Evolutionary conservation across 2,888 invertebrate genomes (phyloP), one percentile per base, ranked within the genome.

Genomic region (Spialia ferax): DNA sequence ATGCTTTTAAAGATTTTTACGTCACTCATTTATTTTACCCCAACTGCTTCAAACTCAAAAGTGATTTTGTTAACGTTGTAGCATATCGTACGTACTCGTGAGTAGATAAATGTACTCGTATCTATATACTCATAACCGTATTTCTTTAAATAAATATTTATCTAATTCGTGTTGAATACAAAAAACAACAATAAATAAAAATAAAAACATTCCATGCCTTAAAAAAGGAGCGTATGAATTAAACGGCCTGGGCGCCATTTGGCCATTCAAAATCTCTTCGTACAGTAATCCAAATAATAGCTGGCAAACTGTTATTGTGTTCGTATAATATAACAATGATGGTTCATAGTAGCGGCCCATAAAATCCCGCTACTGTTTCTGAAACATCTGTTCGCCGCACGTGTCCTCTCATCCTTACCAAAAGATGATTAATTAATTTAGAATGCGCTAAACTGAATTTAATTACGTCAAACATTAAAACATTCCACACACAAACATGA

Each of bases 401-500:
- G 64, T 65, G 64, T 65, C 56, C 48, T 64, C 55, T 50, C 45
- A 45, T 50, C 50, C 50, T 50, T 50, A 50, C 0, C 42, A 55
- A 56, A 65, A 52, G 52, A 42, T 42, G 59, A 32, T 26, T 26
- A 65, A 65, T 65, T 59, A 63, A 56, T 56, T 56, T 56, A 55
- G 42, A 23, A 63, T 20, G 55, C 56, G 56, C 35, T 59, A 59
- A 59, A 65, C 29, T 56, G 23, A 64, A 64, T 48, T 85, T 82
- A 82, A 86, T 83, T 80, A 83, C 74, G 76, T 82, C 81, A 78
- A 83, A 80, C 81, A 82, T 85, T 82, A 20, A 81, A 83, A 78
- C 81, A 82, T 78, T 79, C 81, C 82, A 77, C 84, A 87, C 76
- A 59, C 72, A 81, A 78, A 81, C 79, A 83, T 63, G 55, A 80